Base-by-base conservation (phyloP, 2,797 vertebrate genomes). In the Uromys caudimaculatus region DNA sequence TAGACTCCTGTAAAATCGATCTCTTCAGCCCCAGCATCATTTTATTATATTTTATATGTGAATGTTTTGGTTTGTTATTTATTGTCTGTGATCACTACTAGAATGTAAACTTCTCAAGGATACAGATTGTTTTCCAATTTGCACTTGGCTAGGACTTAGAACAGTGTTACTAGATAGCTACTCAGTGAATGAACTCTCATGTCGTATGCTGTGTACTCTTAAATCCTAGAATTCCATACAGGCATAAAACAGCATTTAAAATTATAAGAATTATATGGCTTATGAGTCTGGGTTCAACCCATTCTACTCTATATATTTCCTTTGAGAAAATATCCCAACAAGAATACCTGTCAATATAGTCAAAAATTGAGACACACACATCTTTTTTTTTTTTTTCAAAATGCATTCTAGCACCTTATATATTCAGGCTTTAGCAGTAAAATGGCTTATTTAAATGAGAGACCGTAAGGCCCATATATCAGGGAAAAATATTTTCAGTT, bases 361-460 rank as follows among this genome's bases (percentile, higher is more conserved):
- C 29, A 93, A 94, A 96, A 56, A 94, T 76, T n/a, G 52, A 95
- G 17, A 11, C 44, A 38, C 8, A 83, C 6, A 62, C 8, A 50
- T 35, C 23, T 86, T 86, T 52, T 87, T 44, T 44, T 69, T 73
- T 83, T 71, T 84, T 56, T 82, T 56, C 79, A 86, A 91, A 92
- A 91, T 38, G n/a, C 62, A 56, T 44, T 90, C 21, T 52, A 81
- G 62, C 52, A 81, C 3, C 27, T 9, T 75, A 79, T 32, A 7
- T 14, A 78, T 84, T 92, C 95, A 92, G 21, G 83, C 93, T 96
- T 89, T 21, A 91, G 60, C 35, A 56, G 1, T 47, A 89, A 96
- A 92, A 56, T 94, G 29, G 67, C 73, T 90, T 96, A 60, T 92
- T 90, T 97, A 47, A 95, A 83, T 93, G 17, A 58, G 38, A 86